Evolutionary conservation across 2,797 vertebrate species (phyloP), one percentile per base, ranked within the genome.

Genomic region (Danio tinwini): DNA sequence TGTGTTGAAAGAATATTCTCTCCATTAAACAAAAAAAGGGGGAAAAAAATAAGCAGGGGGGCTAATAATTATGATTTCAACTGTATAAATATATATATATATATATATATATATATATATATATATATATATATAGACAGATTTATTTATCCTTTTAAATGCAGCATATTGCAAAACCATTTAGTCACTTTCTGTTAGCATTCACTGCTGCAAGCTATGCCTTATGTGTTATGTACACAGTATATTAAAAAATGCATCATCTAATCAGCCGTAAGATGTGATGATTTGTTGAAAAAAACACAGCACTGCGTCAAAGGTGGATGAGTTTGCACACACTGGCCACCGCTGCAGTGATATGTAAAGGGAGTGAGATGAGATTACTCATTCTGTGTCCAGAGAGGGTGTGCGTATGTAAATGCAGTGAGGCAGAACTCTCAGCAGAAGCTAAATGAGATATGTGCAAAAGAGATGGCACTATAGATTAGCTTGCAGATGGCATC

Each of bases 401-500:
- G 29, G 56, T 65, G 65, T 65, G 59, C 14, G 53, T 37, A 68
- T 77, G 75, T 58, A 68, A 58, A 56, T 49, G 64, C 53, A 68
- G 63, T 59, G 64, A 68, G 68, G 75, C 64, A 68, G 16, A 68
- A 67, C 74, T 56, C n/a, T n/a, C n/a, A n/a, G n/a, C 40, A 0
- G 40, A 14, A 77, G 75, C 44, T 58, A 77, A 76, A 76, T 67
- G 16, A 67, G 63, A 76, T 29, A 19, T 37, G 21, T 45, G 42
- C 40, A 19, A 58, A n/a, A 49, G 40, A 37, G 52, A 76, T 44
- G 7, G 7, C 63, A 13, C 10, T 13, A 40, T 55, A 64, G 61
- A 44, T 53, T 14, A 53, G 40, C 47, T 52, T 7, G 1, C n/a
- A 9, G 37, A 50, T 5, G 40, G 52, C 74, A 29, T 58, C 12